phyloP scores from a whole-genome alignment of 2,113 vertebrate species.

The Passer domesticus region DNA sequence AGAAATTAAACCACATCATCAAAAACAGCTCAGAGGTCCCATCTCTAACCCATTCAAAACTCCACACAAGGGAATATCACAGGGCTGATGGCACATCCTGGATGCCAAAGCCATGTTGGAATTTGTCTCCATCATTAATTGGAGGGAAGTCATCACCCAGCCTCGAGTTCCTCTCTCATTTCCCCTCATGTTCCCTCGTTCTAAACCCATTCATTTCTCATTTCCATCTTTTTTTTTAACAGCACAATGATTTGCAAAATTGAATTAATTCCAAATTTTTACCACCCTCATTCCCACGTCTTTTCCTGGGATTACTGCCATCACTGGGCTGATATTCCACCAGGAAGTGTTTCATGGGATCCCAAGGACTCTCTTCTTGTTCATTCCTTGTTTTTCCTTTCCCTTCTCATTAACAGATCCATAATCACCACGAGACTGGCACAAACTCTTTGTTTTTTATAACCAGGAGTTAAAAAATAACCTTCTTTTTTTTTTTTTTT shows the following conservation, averaged over 20 bases:
- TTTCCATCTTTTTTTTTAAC: neutral
- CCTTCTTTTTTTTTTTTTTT: neutral
- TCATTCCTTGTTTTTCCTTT: neutral
- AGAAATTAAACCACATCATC: too few species aligned
- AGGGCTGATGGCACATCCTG: neutral
- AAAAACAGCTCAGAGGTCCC: too few species aligned
- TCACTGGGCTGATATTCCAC: neutral
- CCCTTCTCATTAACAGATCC: neutral
- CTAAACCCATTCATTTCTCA: too few species aligned
- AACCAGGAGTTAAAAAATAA: neutral
- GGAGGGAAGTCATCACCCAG: neutral
- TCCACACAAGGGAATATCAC: neutral
- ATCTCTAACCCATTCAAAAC: too few species aligned
- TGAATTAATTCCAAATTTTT: neutral
- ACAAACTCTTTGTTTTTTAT: neutral
- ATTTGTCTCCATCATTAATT: neutral
- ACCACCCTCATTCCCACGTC: accelerated
- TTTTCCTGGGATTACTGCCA: neutral
- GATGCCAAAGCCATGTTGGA: accelerated
- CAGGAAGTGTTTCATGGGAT: neutral
- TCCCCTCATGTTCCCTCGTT: neutral
- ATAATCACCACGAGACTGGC: neutral
- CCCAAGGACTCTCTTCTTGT: neutral
- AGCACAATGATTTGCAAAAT: neutral
- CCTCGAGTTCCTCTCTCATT: neutral